Evolutionary conservation across 1,140 invertebrate species (phyloP), one percentile per base, ranked within the genome.

Genomic region (Pogonomyrmex californicus): DNA sequence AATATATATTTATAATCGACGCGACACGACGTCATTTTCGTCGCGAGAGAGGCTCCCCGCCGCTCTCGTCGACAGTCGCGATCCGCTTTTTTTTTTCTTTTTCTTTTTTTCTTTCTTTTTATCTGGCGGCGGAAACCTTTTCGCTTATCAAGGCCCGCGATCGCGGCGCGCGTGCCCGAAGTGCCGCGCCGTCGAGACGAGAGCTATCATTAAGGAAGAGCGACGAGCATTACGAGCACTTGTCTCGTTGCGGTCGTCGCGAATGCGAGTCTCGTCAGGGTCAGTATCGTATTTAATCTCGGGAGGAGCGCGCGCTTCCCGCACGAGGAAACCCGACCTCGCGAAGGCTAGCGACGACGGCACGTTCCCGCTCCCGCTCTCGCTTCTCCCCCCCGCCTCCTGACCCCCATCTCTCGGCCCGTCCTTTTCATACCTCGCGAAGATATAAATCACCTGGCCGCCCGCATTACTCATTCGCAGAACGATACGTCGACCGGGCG

Each of bases 181-280:
- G 56, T 23, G 41, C 14, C 56, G 73, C 56, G 73, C 60, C 56
- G 70, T 63, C 62, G 36, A n/a, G 51, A 58, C 4, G 7, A 70
- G 6, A 56, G 23, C 65, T 23, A 81, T 82, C 38, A 44, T 82
- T 71, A 58, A n/a, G 14, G 65, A 71, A 56, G 66, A 54, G 23
- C 14, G 14, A 65, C 47, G 77, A 81, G 47, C 77, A 79, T 68
- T 44, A 70, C 38, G 10, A 71, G 51, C 51, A 14, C 51, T 36
- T 60, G 79, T 58, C 79, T 71, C 51, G 51, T 49, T 62, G 44
- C 38, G 30, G 7, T 81, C 49, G 49, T 81, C 33, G 30, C 38
- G 66, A 73, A 73, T 82, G 38, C 66, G n/a, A 60, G 66, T 73
- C 66, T 47, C 66, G 79, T 82, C 79, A 82, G 66, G 79, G 79